These are phyloP conservation scores for Cephus pygmeus DNA, from an alignment of 2,888 invertebrate species.

Conservation along the genomic window DNA sequence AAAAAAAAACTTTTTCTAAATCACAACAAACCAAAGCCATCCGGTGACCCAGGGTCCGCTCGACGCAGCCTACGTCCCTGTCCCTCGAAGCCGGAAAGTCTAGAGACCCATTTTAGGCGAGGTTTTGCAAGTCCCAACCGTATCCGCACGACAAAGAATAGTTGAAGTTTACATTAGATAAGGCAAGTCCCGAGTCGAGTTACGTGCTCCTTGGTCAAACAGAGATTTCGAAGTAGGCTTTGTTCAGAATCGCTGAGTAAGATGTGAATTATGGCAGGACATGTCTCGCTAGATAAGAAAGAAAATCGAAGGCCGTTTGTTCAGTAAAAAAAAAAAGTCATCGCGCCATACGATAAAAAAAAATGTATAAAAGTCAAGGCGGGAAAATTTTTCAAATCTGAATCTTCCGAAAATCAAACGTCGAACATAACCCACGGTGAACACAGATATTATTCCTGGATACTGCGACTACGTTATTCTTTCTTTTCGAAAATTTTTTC, in stretches of 20 bases:
- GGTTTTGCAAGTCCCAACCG: conserved; percentile 14
- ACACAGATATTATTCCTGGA: neutral
- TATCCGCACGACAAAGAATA: conserved; percentile 39
- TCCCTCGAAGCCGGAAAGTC: conserved; percentile 6
- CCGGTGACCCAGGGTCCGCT: neutral
- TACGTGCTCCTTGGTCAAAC: conserved; percentile 50
- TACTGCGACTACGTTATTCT: neutral
- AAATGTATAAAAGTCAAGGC: neutral
- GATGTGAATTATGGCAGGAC: conserved; percentile 42
- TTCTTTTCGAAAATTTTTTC: neutral
- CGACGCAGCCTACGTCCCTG: conserved; percentile 22
- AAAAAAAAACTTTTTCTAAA: too few relatives aligned
- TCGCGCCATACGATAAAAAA: neutral
- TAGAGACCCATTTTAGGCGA: conserved; percentile 22
- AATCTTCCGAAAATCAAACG: neutral
- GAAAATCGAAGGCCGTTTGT: conserved; percentile 37
- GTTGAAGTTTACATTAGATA: conserved; percentile 58
- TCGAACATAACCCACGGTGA: neutral
- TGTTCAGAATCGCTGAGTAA: conserved; percentile 53
- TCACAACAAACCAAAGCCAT: neutral
- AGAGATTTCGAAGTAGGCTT: conserved; percentile 44
- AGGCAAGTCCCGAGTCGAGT: conserved; percentile 31
- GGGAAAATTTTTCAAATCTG: neutral
- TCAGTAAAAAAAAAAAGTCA: neutral
- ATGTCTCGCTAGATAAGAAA: conserved; percentile 28